These are phyloP conservation scores for Perodicticus potto DNA, from an alignment of 2,797 vertebrate species.

Conservation along the genomic window DNA sequence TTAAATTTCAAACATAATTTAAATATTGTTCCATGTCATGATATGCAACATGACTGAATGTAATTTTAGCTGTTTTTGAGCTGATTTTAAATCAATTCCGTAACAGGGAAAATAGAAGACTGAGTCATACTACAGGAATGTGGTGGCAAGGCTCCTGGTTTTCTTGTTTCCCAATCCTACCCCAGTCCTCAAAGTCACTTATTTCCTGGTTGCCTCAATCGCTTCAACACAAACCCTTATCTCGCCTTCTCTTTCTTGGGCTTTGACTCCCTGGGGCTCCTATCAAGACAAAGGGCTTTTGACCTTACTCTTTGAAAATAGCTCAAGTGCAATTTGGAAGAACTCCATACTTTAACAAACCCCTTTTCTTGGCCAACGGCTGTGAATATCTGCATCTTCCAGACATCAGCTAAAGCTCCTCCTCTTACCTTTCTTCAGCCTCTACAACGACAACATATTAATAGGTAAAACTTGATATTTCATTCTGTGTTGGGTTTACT, in stretches of 20 bases:
- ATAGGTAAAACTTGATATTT: slow-evolving; percentile 5
- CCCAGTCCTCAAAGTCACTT: not conserved
- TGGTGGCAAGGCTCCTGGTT: not conserved
- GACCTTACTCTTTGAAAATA: not conserved
- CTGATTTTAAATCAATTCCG: not conserved
- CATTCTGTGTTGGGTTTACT: not conserved
- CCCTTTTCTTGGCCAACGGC: not conserved
- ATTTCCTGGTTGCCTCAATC: not conserved
- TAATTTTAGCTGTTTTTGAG: slow-evolving; percentile 28
- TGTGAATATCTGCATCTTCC: not conserved
- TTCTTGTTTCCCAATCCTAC: slow-evolving; percentile 6
- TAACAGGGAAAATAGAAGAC: slow-evolving; percentile 22
- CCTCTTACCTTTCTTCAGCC: not conserved
- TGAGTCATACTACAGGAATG: not conserved
- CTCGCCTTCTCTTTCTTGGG: not conserved
- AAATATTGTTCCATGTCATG: not conserved
- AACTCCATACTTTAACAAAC: not conserved
- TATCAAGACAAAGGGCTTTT: not conserved
- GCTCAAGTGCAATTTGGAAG: not conserved
- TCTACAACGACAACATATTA: not conserved
- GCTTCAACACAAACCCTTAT: not conserved
- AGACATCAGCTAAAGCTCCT: not conserved
- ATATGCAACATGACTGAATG: not conserved
- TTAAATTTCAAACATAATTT: slow-evolving; percentile 4
- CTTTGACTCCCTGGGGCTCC: not conserved